A percentile compares a stretch with the other conserved stretches of the same genome.
Evolutionary conservation across 2,113 vertebrate genomes (phyloP).

Genomic region (Malurus elegans): DNA sequence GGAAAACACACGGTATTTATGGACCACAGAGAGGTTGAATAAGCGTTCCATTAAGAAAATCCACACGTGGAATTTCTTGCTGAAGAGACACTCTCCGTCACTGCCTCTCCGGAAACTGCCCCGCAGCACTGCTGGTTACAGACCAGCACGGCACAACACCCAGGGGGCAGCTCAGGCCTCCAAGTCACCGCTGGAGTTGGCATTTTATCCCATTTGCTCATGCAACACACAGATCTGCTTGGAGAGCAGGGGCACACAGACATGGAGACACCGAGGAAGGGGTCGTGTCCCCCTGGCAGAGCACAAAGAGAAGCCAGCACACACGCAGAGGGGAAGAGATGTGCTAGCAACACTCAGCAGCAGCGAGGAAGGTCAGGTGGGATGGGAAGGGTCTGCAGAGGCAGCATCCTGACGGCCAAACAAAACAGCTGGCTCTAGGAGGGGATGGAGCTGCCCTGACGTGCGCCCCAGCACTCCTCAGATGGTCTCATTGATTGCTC

Average conservation of each 20-base stretch:
- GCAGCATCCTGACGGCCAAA: background rate
- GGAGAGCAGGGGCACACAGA: background rate
- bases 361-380: background rate
- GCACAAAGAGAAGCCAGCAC: background rate
- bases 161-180: background rate
- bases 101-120: background rate
- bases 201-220: background rate
- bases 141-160: background rate
- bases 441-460: background rate
- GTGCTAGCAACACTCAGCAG: background rate
- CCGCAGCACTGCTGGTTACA: background rate
- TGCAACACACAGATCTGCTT: background rate
- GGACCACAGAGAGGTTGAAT: background rate
- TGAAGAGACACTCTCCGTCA: background rate
- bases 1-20: rapidly evolving
- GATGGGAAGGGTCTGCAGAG: background rate
- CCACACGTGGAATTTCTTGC: background rate
- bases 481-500: background rate
- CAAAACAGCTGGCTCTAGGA: background rate
- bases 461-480: background rate
- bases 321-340: rapidly evolving
- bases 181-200: background rate
- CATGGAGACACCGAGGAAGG: background rate
- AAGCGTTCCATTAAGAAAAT: background rate
- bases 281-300: background rate